Conservation (phyloP, 2,797 vertebrate genomes). For the Schizopygopsis pylzovi region DNA sequence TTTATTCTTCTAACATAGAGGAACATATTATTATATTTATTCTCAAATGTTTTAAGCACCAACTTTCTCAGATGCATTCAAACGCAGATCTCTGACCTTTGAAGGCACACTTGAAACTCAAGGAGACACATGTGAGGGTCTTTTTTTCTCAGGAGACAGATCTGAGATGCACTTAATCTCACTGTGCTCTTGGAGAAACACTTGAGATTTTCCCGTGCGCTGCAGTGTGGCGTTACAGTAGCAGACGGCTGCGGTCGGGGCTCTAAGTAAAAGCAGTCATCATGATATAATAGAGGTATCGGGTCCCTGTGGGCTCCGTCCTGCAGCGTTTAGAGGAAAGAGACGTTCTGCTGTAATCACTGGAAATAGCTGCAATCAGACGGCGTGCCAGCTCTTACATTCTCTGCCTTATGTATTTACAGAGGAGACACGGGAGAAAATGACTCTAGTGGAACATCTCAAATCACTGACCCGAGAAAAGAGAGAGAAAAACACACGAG, state of each 20-base stretch:
- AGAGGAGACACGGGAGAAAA: slow-evolving; percentile 47
- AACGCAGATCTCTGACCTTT: not conserved
- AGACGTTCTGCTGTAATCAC: slow-evolving; percentile 54
- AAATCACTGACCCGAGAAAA: slow-evolving; percentile 32
- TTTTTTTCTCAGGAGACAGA: not conserved
- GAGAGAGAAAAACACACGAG: not conserved
- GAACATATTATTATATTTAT: not conserved
- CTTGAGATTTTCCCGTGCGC: slow-evolving; percentile 48
- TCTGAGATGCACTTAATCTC: slow-evolving; percentile 38
- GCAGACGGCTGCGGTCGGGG: slow-evolving; percentile 47
- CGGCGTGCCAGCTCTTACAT: slow-evolving; percentile 12
- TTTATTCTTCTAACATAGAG: too few relatives aligned
- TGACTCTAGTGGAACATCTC: slow-evolving; percentile 40
- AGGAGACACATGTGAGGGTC: not conserved
- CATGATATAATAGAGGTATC: slow-evolving; percentile 67
- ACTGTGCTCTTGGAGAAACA: slow-evolving; percentile 59
- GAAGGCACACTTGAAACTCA: not conserved
- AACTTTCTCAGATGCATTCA: not conserved
- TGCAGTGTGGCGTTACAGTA: slow-evolving; percentile 19
- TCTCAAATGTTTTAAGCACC: not conserved
- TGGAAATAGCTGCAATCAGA: slow-evolving; percentile 54
- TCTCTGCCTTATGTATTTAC: slow-evolving; percentile 48
- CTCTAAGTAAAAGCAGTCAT: slow-evolving; percentile 46
- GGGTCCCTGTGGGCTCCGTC: slow-evolving; percentile 51
- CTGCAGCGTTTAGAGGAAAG: slow-evolving; percentile 54